Evolutionary conservation across 1,140 invertebrate genomes (phyloP).

Genomic region (Hyphantria cunea): DNA sequence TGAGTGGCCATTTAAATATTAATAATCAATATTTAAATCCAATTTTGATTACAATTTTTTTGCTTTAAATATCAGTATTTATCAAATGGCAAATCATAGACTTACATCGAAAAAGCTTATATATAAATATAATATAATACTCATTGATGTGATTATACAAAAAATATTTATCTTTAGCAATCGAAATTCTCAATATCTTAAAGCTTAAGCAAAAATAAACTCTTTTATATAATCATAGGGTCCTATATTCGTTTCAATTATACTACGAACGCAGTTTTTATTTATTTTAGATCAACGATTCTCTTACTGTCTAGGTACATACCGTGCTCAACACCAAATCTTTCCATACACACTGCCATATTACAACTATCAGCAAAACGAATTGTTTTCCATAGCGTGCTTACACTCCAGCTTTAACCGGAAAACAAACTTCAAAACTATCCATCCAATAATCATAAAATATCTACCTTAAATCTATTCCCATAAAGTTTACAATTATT

Average conservation of each 20-base stretch:
- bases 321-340: slow-evolving; percentile 58
- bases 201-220: slow-evolving; percentile 80
- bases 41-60: background rate
- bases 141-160: slow-evolving; percentile 63
- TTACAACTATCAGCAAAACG: slow-evolving; percentile 33
- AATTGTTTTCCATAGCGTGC: slow-evolving; percentile 52
- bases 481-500: slow-evolving; percentile 63
- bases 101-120: slow-evolving; percentile 56
- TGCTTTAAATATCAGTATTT: slow-evolving; percentile 22
- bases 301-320: slow-evolving; percentile 48
- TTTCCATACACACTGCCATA: slow-evolving; percentile 36
- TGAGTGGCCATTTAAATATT: background rate
- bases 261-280: slow-evolving; percentile 41
- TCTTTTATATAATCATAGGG: slow-evolving; percentile 67
- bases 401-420: slow-evolving; percentile 36
- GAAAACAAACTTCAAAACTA: slow-evolving; percentile 31
- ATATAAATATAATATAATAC: slow-evolving; percentile 57
- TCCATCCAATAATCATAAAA: slow-evolving; percentile 28
- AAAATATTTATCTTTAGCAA: slow-evolving; percentile 76
- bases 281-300: slow-evolving; percentile 33
- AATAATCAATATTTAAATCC: slow-evolving; percentile 22
- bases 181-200: slow-evolving; percentile 63
- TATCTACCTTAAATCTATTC: slow-evolving; percentile 55
- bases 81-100: slow-evolving; percentile 20
- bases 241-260: slow-evolving; percentile 51